Conservation (phyloP, 1,140 invertebrate genomes). For the Elymnias hypermnestra region DNA sequence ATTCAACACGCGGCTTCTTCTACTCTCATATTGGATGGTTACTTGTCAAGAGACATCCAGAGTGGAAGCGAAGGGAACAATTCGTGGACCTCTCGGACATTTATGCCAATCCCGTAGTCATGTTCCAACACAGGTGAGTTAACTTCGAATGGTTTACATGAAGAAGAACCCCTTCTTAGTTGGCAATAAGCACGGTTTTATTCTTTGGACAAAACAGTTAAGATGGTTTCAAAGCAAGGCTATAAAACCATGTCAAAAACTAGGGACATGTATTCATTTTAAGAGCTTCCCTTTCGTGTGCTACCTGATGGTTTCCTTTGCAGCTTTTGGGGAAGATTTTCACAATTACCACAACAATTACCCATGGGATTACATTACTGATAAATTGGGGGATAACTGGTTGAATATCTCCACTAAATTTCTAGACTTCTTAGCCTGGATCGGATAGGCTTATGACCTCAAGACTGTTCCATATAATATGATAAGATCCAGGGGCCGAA, state of each 20-base stretch:
- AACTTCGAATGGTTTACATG: no score
- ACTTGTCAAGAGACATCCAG: background rate
- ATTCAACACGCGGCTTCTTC: background rate
- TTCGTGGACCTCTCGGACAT: conserved; percentile 3
- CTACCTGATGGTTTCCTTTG: conserved; percentile 12
- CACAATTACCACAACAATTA: conserved; percentile 34
- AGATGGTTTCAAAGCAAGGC: no score
- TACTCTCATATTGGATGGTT: no score
- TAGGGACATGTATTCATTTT: no score
- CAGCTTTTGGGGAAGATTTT: conserved; percentile 31
- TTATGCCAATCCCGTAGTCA: conserved; percentile 4
- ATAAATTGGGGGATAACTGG: conserved; percentile 77
- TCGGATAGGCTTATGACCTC: conserved; percentile 87
- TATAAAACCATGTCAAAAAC: no score
- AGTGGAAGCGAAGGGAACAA: background rate
- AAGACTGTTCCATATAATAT: conserved; percentile 83
- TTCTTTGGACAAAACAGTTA: no score
- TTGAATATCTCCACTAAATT: conserved; percentile 72
- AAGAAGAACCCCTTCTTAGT: no score
- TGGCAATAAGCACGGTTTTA: no score
- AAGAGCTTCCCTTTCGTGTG: no score
- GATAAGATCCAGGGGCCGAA: conserved; percentile 77
- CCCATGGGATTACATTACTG: conserved; percentile 80
- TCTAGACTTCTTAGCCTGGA: conserved; percentile 76
- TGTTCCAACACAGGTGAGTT: conserved; percentile 4